Conservation (phyloP, 2,797 vertebrate genomes). For the Adelosebastes latens region DNA sequence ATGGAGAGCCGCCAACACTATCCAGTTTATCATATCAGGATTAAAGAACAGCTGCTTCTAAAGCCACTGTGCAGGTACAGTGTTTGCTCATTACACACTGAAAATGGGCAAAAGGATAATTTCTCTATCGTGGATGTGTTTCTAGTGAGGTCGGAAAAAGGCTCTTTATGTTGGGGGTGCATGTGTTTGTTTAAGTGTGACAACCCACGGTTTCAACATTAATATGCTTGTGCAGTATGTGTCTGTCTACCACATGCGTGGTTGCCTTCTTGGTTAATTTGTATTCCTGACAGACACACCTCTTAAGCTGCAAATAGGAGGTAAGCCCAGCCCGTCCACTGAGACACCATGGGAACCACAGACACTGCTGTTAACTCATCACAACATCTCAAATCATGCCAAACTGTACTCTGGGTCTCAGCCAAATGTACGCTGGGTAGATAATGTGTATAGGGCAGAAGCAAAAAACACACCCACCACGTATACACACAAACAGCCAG, state of each 20-base stretch:
- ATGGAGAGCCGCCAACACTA: not conserved
- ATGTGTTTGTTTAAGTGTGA: slow-evolving; percentile 1
- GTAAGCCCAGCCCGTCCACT: slow-evolving; percentile 17
- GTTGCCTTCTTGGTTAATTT: slow-evolving; percentile 3
- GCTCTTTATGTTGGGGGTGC: not conserved
- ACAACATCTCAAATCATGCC: slow-evolving; percentile 47
- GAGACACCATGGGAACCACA: slow-evolving; percentile 56
- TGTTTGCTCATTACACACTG: slow-evolving; percentile 41
- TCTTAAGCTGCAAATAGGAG: slow-evolving; percentile 20
- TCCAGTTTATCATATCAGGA: slow-evolving; percentile 34
- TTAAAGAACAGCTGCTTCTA: slow-evolving; percentile 52
- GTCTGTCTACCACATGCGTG: slow-evolving; percentile 1
- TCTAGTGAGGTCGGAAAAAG: not conserved
- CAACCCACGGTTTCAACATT: not conserved
- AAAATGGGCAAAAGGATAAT: slow-evolving; percentile 18
- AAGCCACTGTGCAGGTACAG: slow-evolving; percentile 31
- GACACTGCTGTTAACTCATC: slow-evolving; percentile 54
- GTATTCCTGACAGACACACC: slow-evolving; percentile 48
- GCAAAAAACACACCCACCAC: slow-evolving; percentile 18
- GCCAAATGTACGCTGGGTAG: slow-evolving; percentile 23
- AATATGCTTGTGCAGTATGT: slow-evolving; percentile 4
- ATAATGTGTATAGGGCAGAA: not conserved
- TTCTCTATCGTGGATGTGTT: not conserved
- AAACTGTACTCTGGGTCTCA: slow-evolving; percentile 14
- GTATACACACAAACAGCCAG: slow-evolving; percentile 1